These are phyloP conservation scores for Turritopsis rubra DNA, from an alignment of 30 jellyfish, hydroid and myxozoan species.

Conservation along the genomic window DNA sequence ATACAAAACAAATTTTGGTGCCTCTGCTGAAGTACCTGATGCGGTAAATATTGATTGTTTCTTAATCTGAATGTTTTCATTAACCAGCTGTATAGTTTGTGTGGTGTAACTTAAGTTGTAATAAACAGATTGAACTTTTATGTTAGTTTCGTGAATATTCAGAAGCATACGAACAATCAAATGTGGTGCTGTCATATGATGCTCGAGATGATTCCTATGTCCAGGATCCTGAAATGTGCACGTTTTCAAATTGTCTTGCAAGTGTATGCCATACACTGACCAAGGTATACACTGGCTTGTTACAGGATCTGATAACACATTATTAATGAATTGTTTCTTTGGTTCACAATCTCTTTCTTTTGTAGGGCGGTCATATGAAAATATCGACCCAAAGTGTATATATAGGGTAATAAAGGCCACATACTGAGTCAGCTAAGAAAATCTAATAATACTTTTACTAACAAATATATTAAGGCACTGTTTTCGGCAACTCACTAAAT, in stretches of 20 bases:
- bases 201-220: neutral
- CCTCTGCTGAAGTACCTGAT: slow-evolving; percentile 36
- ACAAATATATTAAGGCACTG: too few relatives aligned
- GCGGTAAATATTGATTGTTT: slow-evolving; percentile 37
- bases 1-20: slow-evolving; percentile 32
- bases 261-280: slow-evolving; percentile 20
- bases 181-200: neutral
- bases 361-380: too few relatives aligned
- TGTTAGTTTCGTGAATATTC: slow-evolving; percentile 2
- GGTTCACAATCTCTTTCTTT: too few relatives aligned
- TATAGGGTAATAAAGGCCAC: too few relatives aligned
- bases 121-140: neutral
- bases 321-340: too few relatives aligned
- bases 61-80: neutral
- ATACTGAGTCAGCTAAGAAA: too few relatives aligned
- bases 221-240: slow-evolving; percentile 25
- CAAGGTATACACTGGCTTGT: slow-evolving; percentile 37
- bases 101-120: neutral
- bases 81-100: neutral
- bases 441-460: too few relatives aligned
- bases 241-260: slow-evolving; percentile 16
- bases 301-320: neutral
- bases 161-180: neutral
- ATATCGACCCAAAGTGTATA: too few relatives aligned
- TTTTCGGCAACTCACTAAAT: too few relatives aligned